Base-by-base conservation (phyloP, 2,888 invertebrate species). In the Ormyrus pomaceus region DNA sequence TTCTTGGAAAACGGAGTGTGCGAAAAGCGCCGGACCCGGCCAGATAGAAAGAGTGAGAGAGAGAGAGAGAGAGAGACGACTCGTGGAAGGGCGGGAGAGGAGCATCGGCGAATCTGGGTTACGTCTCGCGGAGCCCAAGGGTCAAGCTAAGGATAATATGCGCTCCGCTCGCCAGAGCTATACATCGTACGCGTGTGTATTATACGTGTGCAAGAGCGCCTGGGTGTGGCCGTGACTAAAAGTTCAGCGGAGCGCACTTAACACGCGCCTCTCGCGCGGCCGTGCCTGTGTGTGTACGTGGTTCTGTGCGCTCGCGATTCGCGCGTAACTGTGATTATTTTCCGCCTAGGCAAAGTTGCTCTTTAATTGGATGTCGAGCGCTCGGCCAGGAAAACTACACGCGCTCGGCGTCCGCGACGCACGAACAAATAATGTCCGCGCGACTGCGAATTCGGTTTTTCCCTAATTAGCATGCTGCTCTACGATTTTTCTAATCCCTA, bases 181-280 rank as follows among this genome's bases (percentile, higher is more conserved):
- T 4, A 46, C 9, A 5, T 1, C 13, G n/a, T n/a, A 7, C 13
- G 13, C 7, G 51, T 13, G 65, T 65, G 7, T 65, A 51, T 65
- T 65, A 51, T 65, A 8, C 51, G 8, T 6, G 34, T 59, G n/a
- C 8, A 7, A 19, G 59, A 2, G 9, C 19, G 87, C 85, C 87
- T 89, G 90, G 90, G 90, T 90, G 90, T 89, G 90, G 90, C 88
- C 89, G 88, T 90, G 89, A 89, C 90, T 90, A 88, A 90, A 90
- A 90, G 90, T 90, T 90, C 90, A 90, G 88, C 88, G 85, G 89
- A 90, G 89, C 90, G 88, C 88, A 87, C 87, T 87, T 86, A 86
- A 85, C 86, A 85, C 87, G 86, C 83, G 85, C 84, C 84, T 19
- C 53, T 59, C 69, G 68, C 48, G 5, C 51, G 34, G 34, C 45